Evolutionary conservation across 2,113 vertebrate species (phyloP), one percentile per base, ranked within the genome.

Genomic region (Stomatorhinus ivindoensis): DNA sequence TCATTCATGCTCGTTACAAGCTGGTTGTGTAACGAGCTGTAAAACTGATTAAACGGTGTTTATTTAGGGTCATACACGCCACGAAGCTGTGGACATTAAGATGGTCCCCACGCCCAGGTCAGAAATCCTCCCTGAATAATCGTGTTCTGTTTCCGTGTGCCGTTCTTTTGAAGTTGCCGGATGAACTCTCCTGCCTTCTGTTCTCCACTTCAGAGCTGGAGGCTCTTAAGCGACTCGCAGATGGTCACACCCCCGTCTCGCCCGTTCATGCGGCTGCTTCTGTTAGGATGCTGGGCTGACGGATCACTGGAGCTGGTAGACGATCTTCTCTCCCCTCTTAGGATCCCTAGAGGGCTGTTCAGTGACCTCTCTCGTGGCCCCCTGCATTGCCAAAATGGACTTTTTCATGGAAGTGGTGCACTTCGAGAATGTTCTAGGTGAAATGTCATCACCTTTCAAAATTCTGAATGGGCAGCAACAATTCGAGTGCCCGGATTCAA

Each of bases 31-130:
- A 80, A 39, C 31, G 0, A 80, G 5, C 73, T 80, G 73, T 80
- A 51, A 53, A 53, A 55, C 4, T 31, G n/a, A 7, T 87, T 87
- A 39, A 13, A 47, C 1, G 17, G 2, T 51, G 50, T 47, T 35
- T 53, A 24, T 47, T 69, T 88, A 88, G 61, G 61, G 58, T 13
- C 87, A 35, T 8, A n/a, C 73, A 3, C 44, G 15, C n/a, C 46
- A 48, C 31, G 44, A 85, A 46, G n/a, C n/a, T 87, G 87, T 61
- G 27, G 86, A 87, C 50, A 42, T 87, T 51, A 86, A 53, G 85
- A 31, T 2, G 24, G 47, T 35, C 48, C 10, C 85, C 11, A 53
- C 85, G 31, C 85, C 85, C 48, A 35, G 47, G 4, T 86, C 48
- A 35, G 82, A 84, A 31, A 51, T 53, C 50, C 27, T 87, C 50